A percentile compares a stretch with the other conserved stretches of the same genome.
These are phyloP conservation scores for Pollenia amentaria DNA, from an alignment of 2,888 invertebrate species.

Conservation along the genomic window DNA sequence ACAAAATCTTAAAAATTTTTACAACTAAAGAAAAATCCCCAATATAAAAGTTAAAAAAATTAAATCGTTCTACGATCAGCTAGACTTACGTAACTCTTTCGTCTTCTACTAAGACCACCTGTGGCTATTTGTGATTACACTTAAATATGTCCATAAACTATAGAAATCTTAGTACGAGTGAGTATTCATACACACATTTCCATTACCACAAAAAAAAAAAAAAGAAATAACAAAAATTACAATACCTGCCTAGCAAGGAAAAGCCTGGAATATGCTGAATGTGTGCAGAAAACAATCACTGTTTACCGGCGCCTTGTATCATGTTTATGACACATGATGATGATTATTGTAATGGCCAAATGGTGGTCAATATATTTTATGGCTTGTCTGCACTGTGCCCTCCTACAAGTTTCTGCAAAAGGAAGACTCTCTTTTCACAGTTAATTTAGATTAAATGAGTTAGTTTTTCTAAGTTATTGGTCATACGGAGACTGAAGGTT, in stretches of 20 bases:
- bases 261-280: slow-evolving; percentile 1
- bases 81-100: not conserved
- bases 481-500: slow-evolving; percentile 40
- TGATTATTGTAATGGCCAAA: slow-evolving; percentile 75
- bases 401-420: slow-evolving; percentile 34
- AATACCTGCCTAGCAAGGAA: not conserved
- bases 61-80: not conserved
- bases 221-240: not conserved
- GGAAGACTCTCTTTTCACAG: slow-evolving; percentile 57
- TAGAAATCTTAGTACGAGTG: slow-evolving; percentile 5
- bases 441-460: slow-evolving; percentile 82
- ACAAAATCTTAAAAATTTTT: not conserved
- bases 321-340: slow-evolving; percentile 83
- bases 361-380: slow-evolving; percentile 60
- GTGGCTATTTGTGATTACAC: slow-evolving; percentile 83
- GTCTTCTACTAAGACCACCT: slow-evolving; percentile 78
- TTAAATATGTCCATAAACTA: slow-evolving; percentile 79
- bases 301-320: slow-evolving; percentile 82
- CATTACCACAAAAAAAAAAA: not conserved
- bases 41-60: not conserved
- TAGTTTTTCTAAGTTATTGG: slow-evolving; percentile 82
- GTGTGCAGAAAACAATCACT: slow-evolving; percentile 69
- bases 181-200: not conserved
- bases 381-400: slow-evolving; percentile 15
- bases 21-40: not conserved